Evolutionary conservation across 2,797 vertebrate genomes (phyloP).

Genomic region (Podarcis lilfordi): DNA sequence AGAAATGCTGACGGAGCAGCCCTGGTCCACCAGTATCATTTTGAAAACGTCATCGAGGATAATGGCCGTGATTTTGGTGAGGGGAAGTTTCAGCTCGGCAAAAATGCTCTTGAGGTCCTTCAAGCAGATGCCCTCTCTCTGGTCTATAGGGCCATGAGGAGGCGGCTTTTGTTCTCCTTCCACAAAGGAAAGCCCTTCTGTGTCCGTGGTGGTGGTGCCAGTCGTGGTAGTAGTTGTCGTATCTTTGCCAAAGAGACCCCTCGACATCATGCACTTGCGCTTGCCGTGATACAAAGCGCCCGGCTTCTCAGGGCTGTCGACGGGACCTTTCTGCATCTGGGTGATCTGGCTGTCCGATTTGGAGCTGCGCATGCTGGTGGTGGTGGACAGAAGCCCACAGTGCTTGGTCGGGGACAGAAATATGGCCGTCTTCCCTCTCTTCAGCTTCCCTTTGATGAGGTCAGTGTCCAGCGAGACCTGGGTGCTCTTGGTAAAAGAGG

Average conservation of each 20-base stretch:
- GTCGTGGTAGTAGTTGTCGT: not conserved
- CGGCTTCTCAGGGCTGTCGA: not conserved
- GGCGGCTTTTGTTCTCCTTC: not conserved
- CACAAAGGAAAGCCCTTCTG: not conserved
- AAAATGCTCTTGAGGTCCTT: slow-evolving; percentile 15
- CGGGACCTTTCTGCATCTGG: not conserved
- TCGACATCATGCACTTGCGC: not conserved
- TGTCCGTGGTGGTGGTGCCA: not conserved
- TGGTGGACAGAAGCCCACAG: not conserved
- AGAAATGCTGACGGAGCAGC: not conserved
- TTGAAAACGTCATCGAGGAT: slow-evolving; percentile 21
- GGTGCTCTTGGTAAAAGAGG: slow-evolving; percentile 15
- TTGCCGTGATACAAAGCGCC: not conserved
- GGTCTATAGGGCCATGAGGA: not conserved
- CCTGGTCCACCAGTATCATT: slow-evolving; percentile 1
- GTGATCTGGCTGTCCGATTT: slow-evolving; percentile 29
- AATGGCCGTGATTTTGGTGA: not conserved
- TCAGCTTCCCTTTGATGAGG: not conserved
- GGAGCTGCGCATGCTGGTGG: slow-evolving; percentile 17
- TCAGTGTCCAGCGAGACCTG: slow-evolving; percentile 25
- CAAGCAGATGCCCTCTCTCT: not conserved
- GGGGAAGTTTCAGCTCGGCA: slow-evolving; percentile 11
- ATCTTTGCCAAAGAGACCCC: not conserved
- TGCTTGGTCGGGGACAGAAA: slow-evolving; percentile 6
- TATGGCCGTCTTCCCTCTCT: slow-evolving; percentile 20